Evolutionary conservation across 2,113 vertebrate species (phyloP), one percentile per base, ranked within the genome.

Genomic region (Galemys pyrenaicus): DNA sequence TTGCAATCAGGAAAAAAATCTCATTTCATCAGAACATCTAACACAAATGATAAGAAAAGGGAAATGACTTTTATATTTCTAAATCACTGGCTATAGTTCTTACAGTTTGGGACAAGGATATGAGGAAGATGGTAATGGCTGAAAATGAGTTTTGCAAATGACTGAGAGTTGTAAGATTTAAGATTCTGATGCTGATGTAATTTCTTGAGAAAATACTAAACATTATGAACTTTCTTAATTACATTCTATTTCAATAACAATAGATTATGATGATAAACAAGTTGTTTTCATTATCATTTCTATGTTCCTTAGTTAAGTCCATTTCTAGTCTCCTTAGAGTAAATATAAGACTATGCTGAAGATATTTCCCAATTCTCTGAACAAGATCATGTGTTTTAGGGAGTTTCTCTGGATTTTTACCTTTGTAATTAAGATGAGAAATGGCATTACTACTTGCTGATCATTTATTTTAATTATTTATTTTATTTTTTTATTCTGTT

Each of bases 141-240:
- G 2, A 30, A 82, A 84, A 39, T 13, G 4, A 1, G 0, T 54
- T 49, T 94, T 87, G 39, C n/a, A 44, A 80, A 65, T 64, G 44
- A 39, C 41, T 37, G 6, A 54, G 6, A 54, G 2, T 46, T 71
- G 11, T 56, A 70, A 70, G n/a, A 62, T 5, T n/a, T 64, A 22
- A 62, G 32, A 87, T 10, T 13, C 3, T 85, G 4, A 32, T 73
- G 19, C 44, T 71, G n/a, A 9, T 30, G 22, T 13, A 56, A 37
- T 28, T 77, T 78, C 15, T 44, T 92, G 64, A 83, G 39, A 86
- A 73, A 80, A 78, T 46, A 39, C 20, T 62, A 64, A 54, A 46
- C 19, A n/a, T 46, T 67, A 41, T 41, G 49, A 88, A 60, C 15
- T 41, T 67, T 80, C 49, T 17, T 3, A 56, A 4, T 78, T 13